These are phyloP conservation scores for Oryzias dopingdopingensis DNA, from an alignment of 2,797 vertebrate genomes.

Conservation along the genomic window DNA sequence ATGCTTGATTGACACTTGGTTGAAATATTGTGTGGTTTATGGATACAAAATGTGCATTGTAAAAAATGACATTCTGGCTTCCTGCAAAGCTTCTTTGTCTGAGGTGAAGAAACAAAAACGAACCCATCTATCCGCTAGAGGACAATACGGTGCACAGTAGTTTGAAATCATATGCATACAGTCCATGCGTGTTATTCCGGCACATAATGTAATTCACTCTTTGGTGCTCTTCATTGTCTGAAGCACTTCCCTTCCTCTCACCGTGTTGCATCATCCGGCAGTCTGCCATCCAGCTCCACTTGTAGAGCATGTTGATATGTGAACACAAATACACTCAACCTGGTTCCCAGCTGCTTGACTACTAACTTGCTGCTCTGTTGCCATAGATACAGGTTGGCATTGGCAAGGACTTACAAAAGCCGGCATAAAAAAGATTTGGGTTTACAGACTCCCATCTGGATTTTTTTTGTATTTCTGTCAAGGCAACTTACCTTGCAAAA, in stretches of 20 bases:
- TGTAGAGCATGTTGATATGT: conserved; percentile 37
- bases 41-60: background rate
- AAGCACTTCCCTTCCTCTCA: conserved; percentile 23
- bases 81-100: background rate
- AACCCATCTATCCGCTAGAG: background rate
- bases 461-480: conserved; percentile 10
- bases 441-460: conserved; percentile 47
- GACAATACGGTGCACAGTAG: background rate
- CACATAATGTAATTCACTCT: background rate
- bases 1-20: no score
- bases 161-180: background rate
- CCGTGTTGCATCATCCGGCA: conserved; percentile 38
- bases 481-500: conserved; percentile 27
- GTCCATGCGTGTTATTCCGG: background rate
- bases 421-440: conserved; percentile 39
- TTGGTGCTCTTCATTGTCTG: conserved; percentile 12
- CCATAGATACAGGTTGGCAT: conserved; percentile 69
- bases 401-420: conserved; percentile 38
- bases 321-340: conserved; percentile 54
- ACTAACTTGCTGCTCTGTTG: conserved; percentile 62
- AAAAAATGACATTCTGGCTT: conserved; percentile 19
- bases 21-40: background rate
- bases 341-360: conserved; percentile 53
- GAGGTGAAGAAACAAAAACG: conserved; percentile 2
- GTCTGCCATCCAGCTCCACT: conserved; percentile 20